These are phyloP conservation scores for Agonum fuliginosum DNA, from an alignment of 2,888 invertebrate species.

Conservation along the genomic window DNA sequence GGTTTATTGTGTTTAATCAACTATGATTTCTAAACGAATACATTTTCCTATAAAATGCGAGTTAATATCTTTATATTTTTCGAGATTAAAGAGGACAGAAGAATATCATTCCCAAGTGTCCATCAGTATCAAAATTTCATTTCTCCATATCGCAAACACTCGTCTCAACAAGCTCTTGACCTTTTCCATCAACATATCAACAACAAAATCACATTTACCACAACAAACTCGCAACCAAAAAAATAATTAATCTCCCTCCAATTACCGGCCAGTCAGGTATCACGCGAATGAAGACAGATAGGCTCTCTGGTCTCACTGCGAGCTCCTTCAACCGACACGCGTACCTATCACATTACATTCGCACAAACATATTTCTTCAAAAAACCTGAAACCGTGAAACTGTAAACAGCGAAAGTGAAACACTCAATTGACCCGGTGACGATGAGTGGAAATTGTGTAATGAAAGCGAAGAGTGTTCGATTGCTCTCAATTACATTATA, in stretches of 20 bases:
- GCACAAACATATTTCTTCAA: slow-evolving; percentile 17
- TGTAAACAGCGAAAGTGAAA: too few relatives aligned
- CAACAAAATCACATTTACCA: slow-evolving; percentile 38
- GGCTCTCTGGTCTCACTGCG: slow-evolving; percentile 23
- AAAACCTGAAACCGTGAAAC: too few relatives aligned
- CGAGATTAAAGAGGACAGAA: too few relatives aligned
- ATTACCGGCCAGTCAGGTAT: slow-evolving; percentile 28
- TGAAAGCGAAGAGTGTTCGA: too few relatives aligned
- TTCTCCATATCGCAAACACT: neutral
- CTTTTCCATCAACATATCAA: slow-evolving; percentile 35
- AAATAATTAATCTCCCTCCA: slow-evolving; percentile 43
- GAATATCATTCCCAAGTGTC: too few relatives aligned
- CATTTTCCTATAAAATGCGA: too few relatives aligned
- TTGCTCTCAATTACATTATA: too few relatives aligned
- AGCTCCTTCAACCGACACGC: neutral
- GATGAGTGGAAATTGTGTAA: too few relatives aligned
- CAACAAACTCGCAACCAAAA: slow-evolving; percentile 18
- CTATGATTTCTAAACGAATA: too few relatives aligned
- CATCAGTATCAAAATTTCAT: neutral
- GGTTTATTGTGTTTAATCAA: too few relatives aligned
- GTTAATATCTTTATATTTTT: too few relatives aligned
- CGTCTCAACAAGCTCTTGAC: slow-evolving; percentile 12
- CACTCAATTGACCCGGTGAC: slow-evolving; percentile 15
- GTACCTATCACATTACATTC: neutral
- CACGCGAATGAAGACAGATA: slow-evolving; percentile 41